Evolutionary conservation across 1,140 invertebrate species (phyloP), one percentile per base, ranked within the genome.

Genomic region (Acromyrmex heyeri): DNA sequence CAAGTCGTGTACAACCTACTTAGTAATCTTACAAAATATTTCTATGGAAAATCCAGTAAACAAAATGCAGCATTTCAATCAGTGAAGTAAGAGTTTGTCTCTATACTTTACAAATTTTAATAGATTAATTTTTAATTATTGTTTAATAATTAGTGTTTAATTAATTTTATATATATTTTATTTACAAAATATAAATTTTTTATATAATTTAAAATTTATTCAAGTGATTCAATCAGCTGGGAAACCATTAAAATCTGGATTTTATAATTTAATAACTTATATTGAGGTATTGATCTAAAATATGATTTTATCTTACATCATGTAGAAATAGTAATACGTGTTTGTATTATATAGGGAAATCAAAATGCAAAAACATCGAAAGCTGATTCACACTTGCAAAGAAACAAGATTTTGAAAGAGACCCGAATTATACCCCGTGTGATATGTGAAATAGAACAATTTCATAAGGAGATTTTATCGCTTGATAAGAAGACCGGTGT

Each of bases 361-460:
- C 93, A 96, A 85, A 88, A 90, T 90, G 95, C 86, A 87, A 87
- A 86, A 72, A 93, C 90, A 73, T 94, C 92, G 8, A 93, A 92
- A 65, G 61, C 87, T 24, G 96, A 96, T 76, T 91, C 94, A 0
- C 91, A 92, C 27, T 89, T 93, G 0, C 93, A 95, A 62, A 95
- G 96, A 21, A 96, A 95, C n/a, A 96, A 96, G 94, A 95, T 97
- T 59, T 91, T 97, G 8, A 95, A 95, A 59, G 96, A 97, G 92
- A 96, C 96, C 0, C 96, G 95, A 88, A 88, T 94, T 4, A 96
- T 97, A 88, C 96, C 96, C 3, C 96, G 95, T 82, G 95, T 96
- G 0, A 93, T 97, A 73, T 95, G 95, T 86, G 96, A 96, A 86
- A 96, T 96, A 16, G 96, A 97, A 93, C 95, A 95, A 86, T 96